Evolutionary conservation across 2,888 invertebrate genomes (phyloP).

Genomic region (Ennomos quercinarius): DNA sequence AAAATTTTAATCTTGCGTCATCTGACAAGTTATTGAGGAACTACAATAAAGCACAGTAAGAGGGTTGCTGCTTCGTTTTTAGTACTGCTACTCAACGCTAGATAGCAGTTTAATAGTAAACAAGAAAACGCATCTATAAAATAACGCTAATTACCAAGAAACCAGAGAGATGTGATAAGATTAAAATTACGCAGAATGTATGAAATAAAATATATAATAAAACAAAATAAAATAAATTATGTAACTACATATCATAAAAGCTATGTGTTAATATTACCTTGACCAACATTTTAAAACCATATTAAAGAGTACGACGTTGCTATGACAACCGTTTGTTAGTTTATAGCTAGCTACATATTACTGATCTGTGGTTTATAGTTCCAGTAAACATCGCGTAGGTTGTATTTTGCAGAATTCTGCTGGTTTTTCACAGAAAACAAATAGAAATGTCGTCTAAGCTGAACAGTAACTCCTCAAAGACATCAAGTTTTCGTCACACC

Average conservation of each 20-base stretch:
- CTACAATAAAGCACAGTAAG: neutral
- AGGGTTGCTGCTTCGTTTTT: neutral
- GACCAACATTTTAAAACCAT: too few relatives aligned
- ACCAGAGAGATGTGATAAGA: neutral
- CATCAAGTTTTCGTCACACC: constrained; percentile 27
- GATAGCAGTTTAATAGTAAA: constrained; percentile 39
- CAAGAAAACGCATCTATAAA: neutral
- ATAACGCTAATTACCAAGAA: too few relatives aligned
- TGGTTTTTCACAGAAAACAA: neutral
- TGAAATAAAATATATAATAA: too few relatives aligned
- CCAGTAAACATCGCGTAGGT: neutral
- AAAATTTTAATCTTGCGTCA: constrained; percentile 1
- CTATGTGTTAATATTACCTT: too few relatives aligned
- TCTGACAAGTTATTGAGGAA: neutral
- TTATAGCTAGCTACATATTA: too few relatives aligned
- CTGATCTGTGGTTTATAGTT: too few relatives aligned
- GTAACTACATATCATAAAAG: too few relatives aligned
- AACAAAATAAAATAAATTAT: too few relatives aligned
- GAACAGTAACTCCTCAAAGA: constrained; percentile 29
- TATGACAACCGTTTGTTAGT: constrained; percentile 44
- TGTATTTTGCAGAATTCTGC: too few relatives aligned
- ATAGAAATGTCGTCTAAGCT: constrained; percentile 34
- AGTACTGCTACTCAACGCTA: constrained; percentile 45
- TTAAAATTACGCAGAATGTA: too few relatives aligned
- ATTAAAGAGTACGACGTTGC: constrained; percentile 33